phyloP scores from a whole-genome alignment of 2,888 invertebrate species.

The Drosophila vallismaia region DNA sequence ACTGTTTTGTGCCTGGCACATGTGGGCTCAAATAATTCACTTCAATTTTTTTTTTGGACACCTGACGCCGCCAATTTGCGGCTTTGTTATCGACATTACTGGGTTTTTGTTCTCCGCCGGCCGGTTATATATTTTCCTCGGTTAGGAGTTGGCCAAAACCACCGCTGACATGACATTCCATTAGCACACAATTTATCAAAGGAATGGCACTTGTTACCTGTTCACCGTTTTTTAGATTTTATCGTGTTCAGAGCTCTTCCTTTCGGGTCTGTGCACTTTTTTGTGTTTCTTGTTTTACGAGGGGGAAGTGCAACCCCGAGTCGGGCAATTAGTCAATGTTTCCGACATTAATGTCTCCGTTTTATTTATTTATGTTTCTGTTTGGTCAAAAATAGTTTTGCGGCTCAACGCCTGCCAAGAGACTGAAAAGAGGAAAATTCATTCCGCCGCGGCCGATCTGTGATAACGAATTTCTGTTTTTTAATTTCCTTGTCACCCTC shows the following conservation, averaged over 20 bases:
- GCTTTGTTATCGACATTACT: conserved; percentile 58
- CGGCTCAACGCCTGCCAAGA: conserved; percentile 68
- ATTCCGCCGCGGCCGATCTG: conserved; percentile 68
- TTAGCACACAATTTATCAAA: conserved; percentile 83
- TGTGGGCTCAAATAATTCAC: conserved; percentile 44
- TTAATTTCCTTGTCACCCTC: conserved; percentile 60
- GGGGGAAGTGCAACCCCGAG: conserved; percentile 39
- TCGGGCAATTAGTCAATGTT: conserved; percentile 76
- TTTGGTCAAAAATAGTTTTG: conserved; percentile 58
- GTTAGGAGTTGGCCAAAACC: conserved; percentile 73
- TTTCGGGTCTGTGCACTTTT: conserved; percentile 34
- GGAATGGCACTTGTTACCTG: conserved; percentile 36
- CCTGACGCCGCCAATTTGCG: conserved; percentile 74
- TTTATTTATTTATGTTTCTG: conserved; percentile 65
- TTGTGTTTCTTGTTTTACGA: conserved; percentile 2
- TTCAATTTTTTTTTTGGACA: conserved; percentile 48
- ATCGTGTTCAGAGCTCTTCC: conserved; percentile 63
- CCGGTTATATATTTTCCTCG: conserved; percentile 43
- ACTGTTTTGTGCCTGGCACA: conserved; percentile 7
- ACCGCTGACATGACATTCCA: conserved; percentile 83
- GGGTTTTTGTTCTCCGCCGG: conserved; percentile 2
- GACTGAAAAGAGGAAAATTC: conserved; percentile 50
- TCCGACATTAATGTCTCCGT: conserved; percentile 74
- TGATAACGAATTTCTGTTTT: conserved; percentile 57
- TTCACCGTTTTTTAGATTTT: conserved; percentile 48